phyloP scores from a whole-genome alignment of 2,888 invertebrate species.

The Chromoteleia sp. region DNA sequence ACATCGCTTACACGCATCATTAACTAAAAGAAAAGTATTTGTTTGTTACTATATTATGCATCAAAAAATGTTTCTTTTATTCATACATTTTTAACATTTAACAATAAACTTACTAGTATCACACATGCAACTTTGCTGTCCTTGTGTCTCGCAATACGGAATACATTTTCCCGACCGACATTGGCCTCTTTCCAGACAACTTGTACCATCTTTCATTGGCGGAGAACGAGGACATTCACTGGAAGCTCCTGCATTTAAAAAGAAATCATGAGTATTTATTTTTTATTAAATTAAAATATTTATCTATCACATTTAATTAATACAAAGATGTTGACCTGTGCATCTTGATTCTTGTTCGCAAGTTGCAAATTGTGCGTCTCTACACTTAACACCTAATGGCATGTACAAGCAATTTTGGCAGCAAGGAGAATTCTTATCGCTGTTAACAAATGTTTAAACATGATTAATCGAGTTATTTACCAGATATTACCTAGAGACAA shows the following conservation, averaged over 20 bases:
- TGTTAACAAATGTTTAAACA: conserved; percentile 85
- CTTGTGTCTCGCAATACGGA: conserved; percentile 97
- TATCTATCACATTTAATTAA: background rate
- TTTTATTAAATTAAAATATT: too few species aligned
- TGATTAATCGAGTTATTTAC: too few species aligned
- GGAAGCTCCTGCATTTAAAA: conserved; percentile 87
- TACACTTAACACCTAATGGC: conserved; percentile 92
- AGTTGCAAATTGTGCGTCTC: conserved; percentile 95
- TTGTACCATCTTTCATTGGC: conserved; percentile 93
- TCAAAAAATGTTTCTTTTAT: conserved; percentile 10
- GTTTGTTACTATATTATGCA: background rate
- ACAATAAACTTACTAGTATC: conserved; percentile 90
- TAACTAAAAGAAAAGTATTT: conserved; percentile 88
- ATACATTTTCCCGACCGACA: conserved; percentile 96
- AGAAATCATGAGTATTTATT: background rate
- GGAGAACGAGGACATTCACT: conserved; percentile 94
- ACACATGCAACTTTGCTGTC: conserved; percentile 97
- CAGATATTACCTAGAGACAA: too few species aligned
- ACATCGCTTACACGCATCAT: conserved; percentile 96
- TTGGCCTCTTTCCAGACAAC: conserved; percentile 96
- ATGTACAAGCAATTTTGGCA: conserved; percentile 96
- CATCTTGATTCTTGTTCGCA: conserved; percentile 97
- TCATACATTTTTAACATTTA: too few species aligned
- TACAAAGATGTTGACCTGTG: conserved; percentile 84
- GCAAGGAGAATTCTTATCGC: conserved; percentile 98